A percentile compares a stretch with the other conserved stretches of the same genome.
phyloP scores from a whole-genome alignment of 53 echinoderm and acorn worm genomes.

The Hippasteria phrygiana region DNA sequence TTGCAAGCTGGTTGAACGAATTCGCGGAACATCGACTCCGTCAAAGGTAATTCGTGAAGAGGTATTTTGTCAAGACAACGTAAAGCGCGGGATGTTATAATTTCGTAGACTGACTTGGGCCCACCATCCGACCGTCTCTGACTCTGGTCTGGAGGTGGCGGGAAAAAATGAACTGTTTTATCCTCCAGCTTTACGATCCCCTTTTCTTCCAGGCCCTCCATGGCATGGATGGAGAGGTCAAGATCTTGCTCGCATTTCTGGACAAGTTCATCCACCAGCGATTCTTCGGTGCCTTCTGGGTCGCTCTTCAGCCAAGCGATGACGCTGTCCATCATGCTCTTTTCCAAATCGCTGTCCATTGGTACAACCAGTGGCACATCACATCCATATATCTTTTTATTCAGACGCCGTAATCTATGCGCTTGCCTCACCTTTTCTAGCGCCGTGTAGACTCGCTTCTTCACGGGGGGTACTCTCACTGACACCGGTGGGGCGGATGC shows the following conservation, averaged over 20 bases:
- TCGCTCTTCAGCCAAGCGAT: slow-evolving; percentile 13
- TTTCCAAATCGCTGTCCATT: not conserved
- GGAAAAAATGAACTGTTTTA: not conserved
- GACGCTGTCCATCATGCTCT: not conserved
- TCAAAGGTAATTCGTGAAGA: not conserved
- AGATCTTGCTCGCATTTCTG: not conserved
- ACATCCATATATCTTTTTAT: not conserved
- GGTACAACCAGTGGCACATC: not conserved
- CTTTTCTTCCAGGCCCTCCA: not conserved
- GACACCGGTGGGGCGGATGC: not conserved
- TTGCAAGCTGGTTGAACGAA: too few species aligned
- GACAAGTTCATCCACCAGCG: not conserved
- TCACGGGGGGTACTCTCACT: slow-evolving; percentile 1
- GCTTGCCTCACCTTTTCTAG: not conserved
- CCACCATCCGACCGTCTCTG: not conserved
- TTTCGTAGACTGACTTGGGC: not conserved
- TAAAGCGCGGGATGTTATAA: not conserved
- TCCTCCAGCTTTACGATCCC: not conserved
- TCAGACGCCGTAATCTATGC: not conserved
- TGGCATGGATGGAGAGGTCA: not conserved
- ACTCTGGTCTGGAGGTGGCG: not conserved
- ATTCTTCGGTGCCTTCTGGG: slow-evolving; percentile 23
- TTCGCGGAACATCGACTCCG: not conserved
- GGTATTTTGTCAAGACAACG: not conserved
- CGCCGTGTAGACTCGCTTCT: slow-evolving; percentile 32